These are phyloP conservation scores for Muscina levida DNA, from an alignment of 2,888 invertebrate species.

Conservation along the genomic window DNA sequence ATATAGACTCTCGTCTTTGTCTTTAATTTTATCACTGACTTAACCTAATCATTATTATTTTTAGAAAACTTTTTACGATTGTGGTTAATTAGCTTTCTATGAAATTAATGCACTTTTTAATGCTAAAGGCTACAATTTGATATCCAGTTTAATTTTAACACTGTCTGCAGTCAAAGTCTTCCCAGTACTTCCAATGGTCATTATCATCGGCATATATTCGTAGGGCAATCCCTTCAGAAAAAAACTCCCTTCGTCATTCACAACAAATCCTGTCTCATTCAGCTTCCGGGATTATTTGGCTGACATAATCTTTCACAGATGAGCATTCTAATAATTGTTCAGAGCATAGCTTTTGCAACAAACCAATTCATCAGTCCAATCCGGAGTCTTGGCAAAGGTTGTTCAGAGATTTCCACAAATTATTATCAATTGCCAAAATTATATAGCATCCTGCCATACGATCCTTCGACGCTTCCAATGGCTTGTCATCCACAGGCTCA, in stretches of 20 bases:
- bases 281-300: conserved; percentile 41
- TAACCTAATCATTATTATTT: too few relatives aligned
- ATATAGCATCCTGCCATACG: conserved; percentile 39
- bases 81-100: neutral
- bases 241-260: conserved; percentile 53
- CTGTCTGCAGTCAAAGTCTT: conserved; percentile 47
- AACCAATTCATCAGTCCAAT: conserved; percentile 7
- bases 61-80: too few relatives aligned
- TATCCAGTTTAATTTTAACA: conserved; percentile 48
- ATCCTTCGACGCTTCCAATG: conserved; percentile 20
- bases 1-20: too few relatives aligned
- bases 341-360: conserved; percentile 37
- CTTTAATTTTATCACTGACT: too few relatives aligned
- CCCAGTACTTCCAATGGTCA: conserved; percentile 63
- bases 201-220: conserved; percentile 63
- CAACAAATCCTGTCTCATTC: conserved; percentile 45
- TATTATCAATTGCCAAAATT: conserved; percentile 44
- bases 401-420: conserved; percentile 30
- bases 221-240: conserved; percentile 61
- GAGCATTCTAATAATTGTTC: conserved; percentile 14
- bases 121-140: conserved; percentile 7
- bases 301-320: conserved; percentile 36
- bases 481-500: neutral
- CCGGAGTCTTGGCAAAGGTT: conserved; percentile 34
- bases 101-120: neutral